These are phyloP conservation scores for Paramormyrops hopkinsi DNA, from an alignment of 2,797 vertebrate genomes.

Conservation along the genomic window DNA sequence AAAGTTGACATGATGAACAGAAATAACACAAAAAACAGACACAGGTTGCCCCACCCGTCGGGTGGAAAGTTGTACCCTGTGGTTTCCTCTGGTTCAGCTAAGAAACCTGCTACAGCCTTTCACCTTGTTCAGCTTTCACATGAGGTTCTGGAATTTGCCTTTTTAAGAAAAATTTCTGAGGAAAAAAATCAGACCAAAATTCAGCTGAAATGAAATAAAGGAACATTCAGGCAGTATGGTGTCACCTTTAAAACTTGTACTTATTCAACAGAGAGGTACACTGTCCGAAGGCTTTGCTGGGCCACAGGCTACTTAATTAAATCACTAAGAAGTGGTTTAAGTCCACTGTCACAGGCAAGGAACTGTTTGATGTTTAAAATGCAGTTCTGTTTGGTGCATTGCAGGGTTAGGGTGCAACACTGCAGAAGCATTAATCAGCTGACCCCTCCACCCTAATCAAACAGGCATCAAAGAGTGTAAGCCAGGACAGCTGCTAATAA, in stretches of 20 bases:
- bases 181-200: not conserved
- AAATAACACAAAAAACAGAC: not conserved
- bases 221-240: not conserved
- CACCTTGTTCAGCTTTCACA: not conserved
- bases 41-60: not conserved
- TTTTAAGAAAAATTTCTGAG: not conserved
- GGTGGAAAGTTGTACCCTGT: not conserved
- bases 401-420: not conserved
- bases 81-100: not conserved
- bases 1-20: not conserved
- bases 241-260: not conserved
- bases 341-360: not conserved
- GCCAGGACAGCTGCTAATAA: not conserved
- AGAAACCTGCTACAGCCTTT: not conserved
- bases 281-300: not conserved
- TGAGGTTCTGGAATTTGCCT: not conserved
- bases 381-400: not conserved
- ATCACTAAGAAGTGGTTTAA: not conserved
- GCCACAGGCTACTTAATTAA: not conserved
- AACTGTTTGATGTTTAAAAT: not conserved
- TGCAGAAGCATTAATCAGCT: not conserved
- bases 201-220: not conserved
- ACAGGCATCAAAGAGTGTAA: not conserved
- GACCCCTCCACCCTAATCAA: not conserved
- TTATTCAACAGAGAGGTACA: not conserved